These are phyloP conservation scores for Toxotes chatareus DNA, from an alignment of 2,113 vertebrate species.

Conservation along the genomic window DNA sequence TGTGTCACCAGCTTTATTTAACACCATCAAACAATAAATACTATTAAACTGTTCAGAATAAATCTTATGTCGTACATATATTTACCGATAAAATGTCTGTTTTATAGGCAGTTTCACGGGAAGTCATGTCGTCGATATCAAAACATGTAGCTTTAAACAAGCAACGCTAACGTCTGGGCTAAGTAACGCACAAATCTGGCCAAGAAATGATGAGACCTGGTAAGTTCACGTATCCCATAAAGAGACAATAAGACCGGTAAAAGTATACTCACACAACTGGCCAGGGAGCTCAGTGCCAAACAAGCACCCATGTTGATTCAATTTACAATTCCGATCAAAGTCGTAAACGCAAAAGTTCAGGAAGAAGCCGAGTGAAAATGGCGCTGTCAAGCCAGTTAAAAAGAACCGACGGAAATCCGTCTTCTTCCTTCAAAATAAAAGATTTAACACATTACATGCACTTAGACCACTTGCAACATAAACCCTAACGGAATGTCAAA, in stretches of 20 bases:
- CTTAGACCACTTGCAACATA: rapidly evolving
- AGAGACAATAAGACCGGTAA: rapidly evolving
- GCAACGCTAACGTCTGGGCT: not conserved
- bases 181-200: not conserved
- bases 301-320: slow-evolving; percentile 88
- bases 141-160: not conserved
- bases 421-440: slow-evolving; percentile 41
- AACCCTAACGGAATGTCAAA: no score
- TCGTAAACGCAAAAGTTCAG: slow-evolving; percentile 24
- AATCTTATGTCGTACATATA: not conserved
- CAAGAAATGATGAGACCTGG: not conserved
- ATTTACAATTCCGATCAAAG: not conserved
- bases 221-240: no score
- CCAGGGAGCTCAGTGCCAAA: slow-evolving; percentile 89
- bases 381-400: not conserved
- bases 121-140: not conserved
- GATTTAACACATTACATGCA: rapidly evolving
- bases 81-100: not conserved
- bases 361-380: slow-evolving; percentile 48
- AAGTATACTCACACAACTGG: slow-evolving; percentile 90
- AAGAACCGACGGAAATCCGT: rapidly evolving
- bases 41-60: not conserved
- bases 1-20: not conserved
- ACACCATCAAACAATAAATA: not conserved
- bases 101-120: not conserved